Conservation (phyloP, 2,888 invertebrate genomes). For the Agrochola litura region DNA sequence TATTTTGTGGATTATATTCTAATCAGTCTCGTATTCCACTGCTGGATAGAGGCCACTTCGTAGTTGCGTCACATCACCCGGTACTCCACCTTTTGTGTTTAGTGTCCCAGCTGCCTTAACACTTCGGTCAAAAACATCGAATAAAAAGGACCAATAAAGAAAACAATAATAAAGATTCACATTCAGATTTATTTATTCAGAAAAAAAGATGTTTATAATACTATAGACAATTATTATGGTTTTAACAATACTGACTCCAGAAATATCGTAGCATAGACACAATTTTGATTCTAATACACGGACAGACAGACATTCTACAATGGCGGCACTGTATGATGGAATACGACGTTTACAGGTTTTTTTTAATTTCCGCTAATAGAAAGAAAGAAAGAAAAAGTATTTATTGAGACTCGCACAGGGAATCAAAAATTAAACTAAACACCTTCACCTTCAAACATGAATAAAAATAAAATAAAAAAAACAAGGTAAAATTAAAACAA, state of each 20-base stretch:
- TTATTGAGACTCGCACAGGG: no score
- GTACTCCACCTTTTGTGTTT: neutral
- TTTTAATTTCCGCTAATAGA: no score
- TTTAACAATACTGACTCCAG: neutral
- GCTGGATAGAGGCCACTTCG: no score
- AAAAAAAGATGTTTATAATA: neutral
- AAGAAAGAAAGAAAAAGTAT: no score
- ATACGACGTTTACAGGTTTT: neutral
- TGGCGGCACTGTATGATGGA: neutral
- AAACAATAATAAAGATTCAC: neutral
- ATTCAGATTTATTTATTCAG: constrained; percentile 22
- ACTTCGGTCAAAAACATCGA: no score
- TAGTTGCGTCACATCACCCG: no score
- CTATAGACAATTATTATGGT: neutral
- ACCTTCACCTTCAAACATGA: no score
- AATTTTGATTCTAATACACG: neutral
- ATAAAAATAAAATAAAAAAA: no score
- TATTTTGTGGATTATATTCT: neutral
- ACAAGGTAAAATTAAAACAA: no score
- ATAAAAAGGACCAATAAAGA: neutral
- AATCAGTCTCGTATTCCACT: neutral
- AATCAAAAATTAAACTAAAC: no score
- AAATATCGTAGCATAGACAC: neutral
- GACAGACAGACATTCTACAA: neutral
- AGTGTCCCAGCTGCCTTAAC: no score